phyloP scores from a whole-genome alignment of 2,113 vertebrate species.

The Bubo scandiacus region DNA sequence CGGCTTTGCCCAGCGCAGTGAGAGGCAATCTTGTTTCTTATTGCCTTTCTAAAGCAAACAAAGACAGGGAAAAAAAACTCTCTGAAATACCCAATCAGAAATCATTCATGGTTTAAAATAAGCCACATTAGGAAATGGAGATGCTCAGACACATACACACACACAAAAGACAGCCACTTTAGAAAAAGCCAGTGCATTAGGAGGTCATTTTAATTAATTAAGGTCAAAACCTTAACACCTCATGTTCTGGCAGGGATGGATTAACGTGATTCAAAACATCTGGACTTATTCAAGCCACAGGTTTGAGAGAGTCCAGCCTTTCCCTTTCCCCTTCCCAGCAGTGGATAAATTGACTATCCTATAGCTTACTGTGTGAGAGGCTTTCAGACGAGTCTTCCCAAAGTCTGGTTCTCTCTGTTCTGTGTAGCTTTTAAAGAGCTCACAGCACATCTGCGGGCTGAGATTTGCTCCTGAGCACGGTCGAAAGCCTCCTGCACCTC shows the following conservation, averaged over 20 bases:
- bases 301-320: background rate
- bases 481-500: accelerated
- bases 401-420: background rate
- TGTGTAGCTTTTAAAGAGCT: background rate
- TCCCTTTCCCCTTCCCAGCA: conserved; percentile 9
- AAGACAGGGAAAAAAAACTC: background rate
- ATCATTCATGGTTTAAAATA: conserved; percentile 15
- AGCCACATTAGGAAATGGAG: background rate
- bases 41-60: conserved; percentile 40
- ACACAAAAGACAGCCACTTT: background rate
- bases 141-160: background rate
- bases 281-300: background rate
- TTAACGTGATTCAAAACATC: conserved; percentile 19
- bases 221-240: background rate
- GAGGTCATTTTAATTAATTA: conserved; percentile 42
- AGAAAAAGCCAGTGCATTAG: background rate
- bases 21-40: conserved; percentile 44
- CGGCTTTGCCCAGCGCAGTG: background rate
- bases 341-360: conserved; percentile 7
- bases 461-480: background rate
- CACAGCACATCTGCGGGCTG: background rate
- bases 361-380: background rate
- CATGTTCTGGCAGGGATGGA: background rate
- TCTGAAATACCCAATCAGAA: background rate
- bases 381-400: conserved; percentile 3